Conservation (phyloP, 2,888 invertebrate genomes). For the Diloba caeruleocephala region DNA sequence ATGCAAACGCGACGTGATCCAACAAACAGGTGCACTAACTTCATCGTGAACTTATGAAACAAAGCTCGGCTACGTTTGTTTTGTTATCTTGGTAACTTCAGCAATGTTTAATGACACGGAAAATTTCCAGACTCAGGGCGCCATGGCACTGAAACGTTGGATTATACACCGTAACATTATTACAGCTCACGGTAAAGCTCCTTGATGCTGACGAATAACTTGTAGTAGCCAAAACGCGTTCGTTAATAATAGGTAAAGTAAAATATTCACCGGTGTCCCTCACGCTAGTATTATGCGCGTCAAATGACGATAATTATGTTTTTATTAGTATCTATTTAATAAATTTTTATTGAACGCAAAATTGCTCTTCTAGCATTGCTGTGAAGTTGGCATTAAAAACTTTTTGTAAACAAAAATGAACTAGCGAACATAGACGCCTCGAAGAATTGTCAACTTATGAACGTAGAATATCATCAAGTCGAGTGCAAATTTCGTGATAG, state of each 20-base stretch:
- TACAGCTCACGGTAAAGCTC: slow-evolving; percentile 51
- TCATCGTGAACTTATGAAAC: slow-evolving; percentile 64
- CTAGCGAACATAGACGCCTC: no score
- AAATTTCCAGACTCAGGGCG: slow-evolving; percentile 71
- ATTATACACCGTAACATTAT: slow-evolving; percentile 76
- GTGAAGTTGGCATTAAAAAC: no score
- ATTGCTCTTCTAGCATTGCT: no score
- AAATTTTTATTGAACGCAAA: no score
- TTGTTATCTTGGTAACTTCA: slow-evolving; percentile 56
- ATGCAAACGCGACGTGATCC: slow-evolving; percentile 21
- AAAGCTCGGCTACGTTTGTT: slow-evolving; percentile 61
- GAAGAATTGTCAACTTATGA: no score
- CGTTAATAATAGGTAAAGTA: slow-evolving; percentile 12
- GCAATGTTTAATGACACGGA: slow-evolving; percentile 76
- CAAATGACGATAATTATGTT: no score
- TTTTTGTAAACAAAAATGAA: no score
- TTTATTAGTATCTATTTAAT: no score
- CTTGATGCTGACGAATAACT: slow-evolving; percentile 26
- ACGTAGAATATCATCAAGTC: slow-evolving; percentile 23
- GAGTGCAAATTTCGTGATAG: slow-evolving; percentile 33
- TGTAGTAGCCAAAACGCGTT: slow-evolving; percentile 18
- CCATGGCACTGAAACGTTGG: slow-evolving; percentile 65
- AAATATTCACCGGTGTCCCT: slow-evolving; percentile 34
- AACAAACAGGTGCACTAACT: slow-evolving; percentile 58
- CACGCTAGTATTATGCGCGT: slow-evolving; percentile 32